Conservation (phyloP, 2,888 invertebrate genomes). For the Lasioglossum vierecki region DNA sequence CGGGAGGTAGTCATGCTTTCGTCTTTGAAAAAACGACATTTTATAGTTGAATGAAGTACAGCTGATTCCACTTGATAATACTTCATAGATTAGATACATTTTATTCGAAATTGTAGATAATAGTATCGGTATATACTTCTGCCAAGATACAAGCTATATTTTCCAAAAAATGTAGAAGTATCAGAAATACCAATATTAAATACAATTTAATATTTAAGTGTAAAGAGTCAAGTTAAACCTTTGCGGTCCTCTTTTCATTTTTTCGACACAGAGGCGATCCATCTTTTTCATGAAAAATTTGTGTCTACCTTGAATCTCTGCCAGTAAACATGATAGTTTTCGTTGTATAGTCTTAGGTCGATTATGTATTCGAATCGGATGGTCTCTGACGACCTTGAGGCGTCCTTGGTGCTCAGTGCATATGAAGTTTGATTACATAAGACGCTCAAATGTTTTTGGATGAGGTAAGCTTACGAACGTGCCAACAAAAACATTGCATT, state of each 20-base stretch:
- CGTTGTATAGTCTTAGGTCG: background rate
- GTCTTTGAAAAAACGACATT: background rate
- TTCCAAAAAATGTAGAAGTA: background rate
- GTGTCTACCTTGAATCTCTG: background rate
- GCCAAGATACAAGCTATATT: background rate
- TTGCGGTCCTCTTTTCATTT: background rate
- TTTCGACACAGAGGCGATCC: background rate
- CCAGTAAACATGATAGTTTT: background rate
- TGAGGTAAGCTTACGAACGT: background rate
- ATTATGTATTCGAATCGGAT: background rate
- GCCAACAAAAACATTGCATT: constrained; percentile 9
- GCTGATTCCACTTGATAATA: background rate
- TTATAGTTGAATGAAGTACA: background rate
- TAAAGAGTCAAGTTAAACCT: background rate
- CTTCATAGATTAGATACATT: background rate
- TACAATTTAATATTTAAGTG: constrained; percentile 1
- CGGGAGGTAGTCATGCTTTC: background rate
- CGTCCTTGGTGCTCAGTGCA: background rate
- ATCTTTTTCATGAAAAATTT: background rate
- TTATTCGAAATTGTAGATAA: constrained; percentile 1
- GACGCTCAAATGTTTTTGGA: background rate
- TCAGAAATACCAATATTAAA: background rate
- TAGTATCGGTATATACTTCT: background rate
- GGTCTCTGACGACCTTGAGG: background rate
- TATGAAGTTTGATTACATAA: constrained; percentile 1